Conservation (phyloP, 2,888 invertebrate genomes). For the Dioctria rufipes region DNA sequence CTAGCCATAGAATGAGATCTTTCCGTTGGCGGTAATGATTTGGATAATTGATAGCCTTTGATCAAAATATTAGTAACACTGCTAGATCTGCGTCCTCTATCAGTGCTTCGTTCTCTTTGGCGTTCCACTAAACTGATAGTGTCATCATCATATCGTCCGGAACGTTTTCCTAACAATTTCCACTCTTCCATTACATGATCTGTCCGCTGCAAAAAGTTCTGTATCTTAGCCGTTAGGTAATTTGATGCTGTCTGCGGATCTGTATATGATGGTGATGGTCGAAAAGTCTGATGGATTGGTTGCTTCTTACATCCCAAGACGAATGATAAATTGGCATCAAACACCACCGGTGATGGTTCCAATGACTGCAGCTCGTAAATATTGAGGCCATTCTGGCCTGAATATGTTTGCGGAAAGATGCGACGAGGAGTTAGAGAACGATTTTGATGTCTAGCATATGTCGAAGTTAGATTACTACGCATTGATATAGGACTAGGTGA, state of each 20-base stretch:
- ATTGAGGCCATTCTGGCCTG: constrained; percentile 72
- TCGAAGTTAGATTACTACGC: constrained; percentile 60
- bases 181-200: constrained; percentile 93
- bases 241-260: constrained; percentile 85
- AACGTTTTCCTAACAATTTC: constrained; percentile 79
- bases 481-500: constrained; percentile 74
- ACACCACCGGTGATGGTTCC: constrained; percentile 85
- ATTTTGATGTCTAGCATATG: constrained; percentile 58
- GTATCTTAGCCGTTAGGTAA: constrained; percentile 82
- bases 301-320: constrained; percentile 83
- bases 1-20: constrained; percentile 68
- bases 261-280: constrained; percentile 82
- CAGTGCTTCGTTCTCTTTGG: constrained; percentile 68
- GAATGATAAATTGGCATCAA: constrained; percentile 86
- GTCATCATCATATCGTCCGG: constrained; percentile 68
- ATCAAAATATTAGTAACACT: constrained; percentile 89
- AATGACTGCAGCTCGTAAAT: constrained; percentile 76
- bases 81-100: constrained; percentile 73
- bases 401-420: constrained; percentile 78
- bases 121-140: constrained; percentile 70
- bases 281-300: constrained; percentile 78
- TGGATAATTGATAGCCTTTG: constrained; percentile 83
- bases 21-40: constrained; percentile 69
- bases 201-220: constrained; percentile 84
- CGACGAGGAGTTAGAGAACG: constrained; percentile 74